A percentile compares a stretch with the other conserved stretches of the same genome.
phyloP scores from a whole-genome alignment of 1,140 invertebrate genomes.

The Drosophila ercepeae region DNA sequence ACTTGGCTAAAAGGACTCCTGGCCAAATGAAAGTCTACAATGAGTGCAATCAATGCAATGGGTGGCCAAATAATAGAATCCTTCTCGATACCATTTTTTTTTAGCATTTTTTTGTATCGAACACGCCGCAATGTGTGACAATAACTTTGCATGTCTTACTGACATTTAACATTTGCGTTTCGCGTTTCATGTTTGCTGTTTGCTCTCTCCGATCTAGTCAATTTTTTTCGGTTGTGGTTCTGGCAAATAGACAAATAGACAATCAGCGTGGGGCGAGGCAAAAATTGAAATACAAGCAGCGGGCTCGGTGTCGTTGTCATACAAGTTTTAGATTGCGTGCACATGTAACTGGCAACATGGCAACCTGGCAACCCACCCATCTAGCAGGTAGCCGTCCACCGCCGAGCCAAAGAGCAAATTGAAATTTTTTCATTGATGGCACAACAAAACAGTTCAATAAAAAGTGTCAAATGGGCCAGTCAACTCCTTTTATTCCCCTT shows the following conservation, averaged over 20 bases:
- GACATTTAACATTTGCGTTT: constrained; percentile 78
- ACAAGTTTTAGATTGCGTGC: constrained; percentile 68
- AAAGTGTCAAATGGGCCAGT: constrained; percentile 41
- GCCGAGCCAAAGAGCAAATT: constrained; percentile 44
- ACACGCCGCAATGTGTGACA: constrained; percentile 69
- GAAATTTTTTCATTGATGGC: constrained; percentile 50
- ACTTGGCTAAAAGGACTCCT: constrained; percentile 22
- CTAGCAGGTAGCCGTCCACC: background rate
- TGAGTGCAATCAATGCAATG: constrained; percentile 34
- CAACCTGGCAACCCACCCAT: constrained; percentile 12
- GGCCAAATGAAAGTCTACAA: constrained; percentile 14
- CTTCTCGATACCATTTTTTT: constrained; percentile 19
- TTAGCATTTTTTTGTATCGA: constrained; percentile 43
- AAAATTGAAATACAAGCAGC: constrained; percentile 69
- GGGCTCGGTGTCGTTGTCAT: constrained; percentile 53
- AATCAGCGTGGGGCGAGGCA: constrained; percentile 42
- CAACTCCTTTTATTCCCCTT: background rate
- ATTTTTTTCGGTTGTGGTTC: constrained; percentile 37
- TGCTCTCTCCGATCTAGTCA: constrained; percentile 36
- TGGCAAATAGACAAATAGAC: constrained; percentile 52
- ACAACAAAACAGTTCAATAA: constrained; percentile 66
- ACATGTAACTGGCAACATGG: constrained; percentile 26
- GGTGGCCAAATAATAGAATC: constrained; percentile 30
- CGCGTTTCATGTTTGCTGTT: constrained; percentile 59
- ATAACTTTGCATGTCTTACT: constrained; percentile 77